Evolutionary conservation across 2,888 invertebrate species (phyloP).

Genomic region (Ephialtes manifestator): DNA sequence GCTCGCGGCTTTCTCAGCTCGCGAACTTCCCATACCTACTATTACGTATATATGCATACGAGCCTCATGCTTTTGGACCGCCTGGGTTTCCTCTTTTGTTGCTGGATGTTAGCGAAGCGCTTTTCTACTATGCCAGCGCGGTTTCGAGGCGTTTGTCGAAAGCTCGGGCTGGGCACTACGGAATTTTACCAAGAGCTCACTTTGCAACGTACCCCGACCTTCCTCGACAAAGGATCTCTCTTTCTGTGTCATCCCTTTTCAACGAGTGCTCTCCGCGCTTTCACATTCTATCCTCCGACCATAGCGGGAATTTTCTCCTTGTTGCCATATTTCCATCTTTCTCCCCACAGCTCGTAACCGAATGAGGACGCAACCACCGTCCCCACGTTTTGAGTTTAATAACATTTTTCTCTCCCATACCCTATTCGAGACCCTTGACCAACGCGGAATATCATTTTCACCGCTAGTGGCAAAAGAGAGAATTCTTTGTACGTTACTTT

Average conservation of each 20-base stretch:
- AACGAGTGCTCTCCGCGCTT: conserved; percentile 43
- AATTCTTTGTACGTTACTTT: conserved; percentile 63
- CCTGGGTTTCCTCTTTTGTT: conserved; percentile 48
- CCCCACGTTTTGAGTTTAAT: conserved; percentile 60
- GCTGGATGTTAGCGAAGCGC: conserved; percentile 30
- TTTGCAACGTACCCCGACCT: conserved; percentile 31
- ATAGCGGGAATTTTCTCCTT: conserved; percentile 10
- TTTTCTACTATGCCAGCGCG: conserved; percentile 30
- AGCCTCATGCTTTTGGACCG: conserved; percentile 18
- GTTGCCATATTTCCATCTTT: conserved; percentile 16
- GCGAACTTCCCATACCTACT: not conserved
- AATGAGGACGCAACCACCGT: conserved; percentile 40
- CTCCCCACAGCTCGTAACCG: conserved; percentile 18
- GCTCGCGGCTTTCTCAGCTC: conserved; percentile 18
- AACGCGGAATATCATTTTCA: conserved; percentile 61
- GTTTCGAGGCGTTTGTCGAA: conserved; percentile 55
- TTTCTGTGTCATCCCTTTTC: conserved; percentile 62
- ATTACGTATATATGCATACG: not conserved
- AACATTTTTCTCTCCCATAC: conserved; percentile 31
- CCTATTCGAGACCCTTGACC: not conserved
- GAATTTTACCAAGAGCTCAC: conserved; percentile 63
- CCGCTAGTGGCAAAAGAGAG: conserved; percentile 39
- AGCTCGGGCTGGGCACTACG: conserved; percentile 53
- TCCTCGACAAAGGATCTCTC: conserved; percentile 63
- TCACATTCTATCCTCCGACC: conserved; percentile 16